Base-by-base conservation (phyloP, 2,797 vertebrate genomes). In the Takifugu ocellatus region DNA sequence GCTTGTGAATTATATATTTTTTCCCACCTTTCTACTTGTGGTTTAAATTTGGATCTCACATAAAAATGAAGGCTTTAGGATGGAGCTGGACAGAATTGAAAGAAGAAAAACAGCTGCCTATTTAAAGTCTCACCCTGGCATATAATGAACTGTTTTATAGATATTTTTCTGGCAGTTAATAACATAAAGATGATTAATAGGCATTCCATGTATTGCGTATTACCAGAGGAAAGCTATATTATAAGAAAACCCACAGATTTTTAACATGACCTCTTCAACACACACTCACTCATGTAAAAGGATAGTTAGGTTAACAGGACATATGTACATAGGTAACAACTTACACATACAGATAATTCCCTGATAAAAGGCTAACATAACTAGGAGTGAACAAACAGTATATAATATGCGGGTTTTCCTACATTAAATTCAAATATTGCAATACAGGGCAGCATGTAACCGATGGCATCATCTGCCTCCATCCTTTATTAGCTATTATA, bases 341-440 rank as follows among this genome's bases (percentile, higher is more conserved):
- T 67, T 66, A 79, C 63, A 59, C 62, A 68, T 31, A 75, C 59
- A 69, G 58, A 64, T 69, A 49, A 72, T 86, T 88, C 86, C 83
- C 85, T 86, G 81, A 87, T 81, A 91, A 87, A 88, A 87, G 82
- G 67, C 89, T 90, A 90, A 75, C 80, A 59, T 77, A 78, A 81
- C 74, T 69, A 72, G 2, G 16, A 46, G 36, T 76, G 72, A 73
- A 79, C 82, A 74, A 84, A 79, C 77, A 82, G 76, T 82, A 85
- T 58, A 66, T 77, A 63, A 77, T 76, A 85, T 82, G 83, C 74
- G 56, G 53, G 87, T 83, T 83, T 85, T 68, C 78, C 77, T 89
- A 91, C 75, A 76, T 78, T 76, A 77, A 82, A 54, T 63, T 86
- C 62, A 82, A 79, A 81, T 49, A 24, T 69, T 66, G 55, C 57